Evolutionary conservation across 1,140 invertebrate genomes (phyloP).

Genomic region (Zelostemma sp.): DNA sequence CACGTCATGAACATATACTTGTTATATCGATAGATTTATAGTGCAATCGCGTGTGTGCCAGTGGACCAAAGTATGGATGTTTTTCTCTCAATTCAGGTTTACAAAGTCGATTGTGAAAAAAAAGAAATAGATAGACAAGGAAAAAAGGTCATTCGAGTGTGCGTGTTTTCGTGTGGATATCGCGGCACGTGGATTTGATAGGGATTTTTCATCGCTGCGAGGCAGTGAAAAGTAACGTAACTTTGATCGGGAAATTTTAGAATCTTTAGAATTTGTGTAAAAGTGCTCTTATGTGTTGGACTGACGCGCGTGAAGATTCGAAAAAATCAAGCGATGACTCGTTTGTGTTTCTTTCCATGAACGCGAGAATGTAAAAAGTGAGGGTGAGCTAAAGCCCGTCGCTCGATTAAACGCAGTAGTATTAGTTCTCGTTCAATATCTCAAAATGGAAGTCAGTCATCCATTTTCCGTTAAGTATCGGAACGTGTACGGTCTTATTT

Average conservation of each 20-base stretch:
- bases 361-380: neutral
- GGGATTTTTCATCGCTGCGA: slow-evolving; percentile 4
- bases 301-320: neutral
- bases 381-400: too few species aligned
- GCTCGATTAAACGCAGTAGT: neutral
- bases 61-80: slow-evolving; percentile 66
- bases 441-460: neutral
- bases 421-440: neutral
- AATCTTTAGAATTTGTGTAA: neutral
- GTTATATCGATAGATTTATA: slow-evolving; percentile 67
- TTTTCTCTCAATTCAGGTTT: neutral
- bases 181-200: slow-evolving; percentile 16
- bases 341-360: neutral
- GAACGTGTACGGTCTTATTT: slow-evolving; percentile 49
- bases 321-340: neutral
- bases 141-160: neutral
- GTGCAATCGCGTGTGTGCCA: slow-evolving; percentile 66
- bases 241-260: neutral
- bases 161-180: neutral
- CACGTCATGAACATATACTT: slow-evolving; percentile 61
- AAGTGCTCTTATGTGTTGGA: neutral
- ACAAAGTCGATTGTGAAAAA: neutral
- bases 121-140: too few species aligned
- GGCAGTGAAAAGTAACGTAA: neutral
- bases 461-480: slow-evolving; percentile 17